phyloP scores from a whole-genome alignment of 2,113 vertebrate species.

The Phyllopteryx taeniolatus region DNA sequence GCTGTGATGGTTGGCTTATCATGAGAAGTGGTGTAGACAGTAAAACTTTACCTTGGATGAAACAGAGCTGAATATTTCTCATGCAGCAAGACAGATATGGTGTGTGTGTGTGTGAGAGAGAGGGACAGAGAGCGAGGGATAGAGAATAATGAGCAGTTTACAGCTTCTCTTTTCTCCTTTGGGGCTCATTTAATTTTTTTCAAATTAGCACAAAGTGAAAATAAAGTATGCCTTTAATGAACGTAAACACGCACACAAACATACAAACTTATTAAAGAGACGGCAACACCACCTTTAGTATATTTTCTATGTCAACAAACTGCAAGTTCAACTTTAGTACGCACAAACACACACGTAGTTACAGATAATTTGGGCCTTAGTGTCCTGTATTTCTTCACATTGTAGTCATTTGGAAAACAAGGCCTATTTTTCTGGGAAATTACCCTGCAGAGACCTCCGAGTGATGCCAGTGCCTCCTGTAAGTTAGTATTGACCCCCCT shows the following conservation, averaged over 20 bases:
- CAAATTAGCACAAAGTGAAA: slow-evolving; percentile 28
- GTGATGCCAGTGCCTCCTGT: slow-evolving; percentile 62
- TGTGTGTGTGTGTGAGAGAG: neutral
- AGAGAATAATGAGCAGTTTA: slow-evolving; percentile 16
- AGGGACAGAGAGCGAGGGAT: neutral
- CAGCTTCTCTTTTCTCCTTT: slow-evolving; percentile 14
- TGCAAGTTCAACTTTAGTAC: slow-evolving; percentile 29
- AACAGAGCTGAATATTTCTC: no score
- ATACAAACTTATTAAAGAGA: neutral
- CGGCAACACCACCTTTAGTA: slow-evolving; percentile 37
- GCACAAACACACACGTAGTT: slow-evolving; percentile 10
- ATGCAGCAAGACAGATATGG: neutral
- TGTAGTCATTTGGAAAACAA: slow-evolving; percentile 65
- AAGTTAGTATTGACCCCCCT: slow-evolving; percentile 39
- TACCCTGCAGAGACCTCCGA: slow-evolving; percentile 61
- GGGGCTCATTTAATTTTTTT: slow-evolving; percentile 37
- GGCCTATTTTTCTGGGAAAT: slow-evolving; percentile 60
- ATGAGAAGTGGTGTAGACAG: no score
- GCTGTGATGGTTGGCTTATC: no score
- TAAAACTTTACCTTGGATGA: no score
- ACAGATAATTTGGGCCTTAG: slow-evolving; percentile 16
- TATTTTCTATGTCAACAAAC: slow-evolving; percentile 20
- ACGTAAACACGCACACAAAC: slow-evolving; percentile 8
- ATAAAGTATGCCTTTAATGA: neutral
- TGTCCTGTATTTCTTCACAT: slow-evolving; percentile 63